Percentiles rank a stretch among this genome's conserved stretches.
Evolutionary conservation across 2,113 vertebrate species (phyloP).

Genomic region (Micronisus gabar): DNA sequence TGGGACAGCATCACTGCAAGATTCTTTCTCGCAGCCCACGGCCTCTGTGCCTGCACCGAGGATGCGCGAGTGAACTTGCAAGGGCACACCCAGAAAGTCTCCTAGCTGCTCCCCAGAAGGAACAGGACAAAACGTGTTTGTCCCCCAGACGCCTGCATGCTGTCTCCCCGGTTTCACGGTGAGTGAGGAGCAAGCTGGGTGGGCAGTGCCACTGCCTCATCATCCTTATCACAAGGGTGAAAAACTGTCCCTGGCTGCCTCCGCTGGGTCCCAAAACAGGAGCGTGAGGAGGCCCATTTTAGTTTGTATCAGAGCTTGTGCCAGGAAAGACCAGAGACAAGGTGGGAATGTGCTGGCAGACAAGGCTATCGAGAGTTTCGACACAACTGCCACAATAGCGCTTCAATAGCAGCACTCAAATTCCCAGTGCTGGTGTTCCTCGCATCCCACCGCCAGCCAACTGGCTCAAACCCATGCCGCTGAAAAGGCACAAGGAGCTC

Average conservation of each 20-base stretch:
- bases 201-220: neutral
- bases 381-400: neutral
- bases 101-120: neutral
- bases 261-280: neutral
- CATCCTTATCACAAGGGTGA: neutral
- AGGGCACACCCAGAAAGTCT: neutral
- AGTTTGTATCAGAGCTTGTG: neutral
- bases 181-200: neutral
- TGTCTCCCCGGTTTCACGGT: neutral
- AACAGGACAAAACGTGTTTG: neutral
- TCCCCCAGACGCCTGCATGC: neutral
- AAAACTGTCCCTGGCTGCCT: neutral
- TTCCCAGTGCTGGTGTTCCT: neutral
- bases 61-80: neutral
- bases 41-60: accelerated
- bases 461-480: neutral
- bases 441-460: neutral
- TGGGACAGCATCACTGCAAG: neutral
- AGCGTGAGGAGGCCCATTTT: accelerated
- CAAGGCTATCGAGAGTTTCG: neutral
- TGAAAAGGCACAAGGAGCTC: neutral
- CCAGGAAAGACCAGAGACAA: neutral
- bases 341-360: neutral
- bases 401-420: neutral
- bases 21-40: neutral